Percentiles rank a stretch among this genome's conserved stretches.
These are phyloP conservation scores for Zaprionus ornatus DNA, from an alignment of 1,140 invertebrate genomes.

Conservation along the genomic window DNA sequence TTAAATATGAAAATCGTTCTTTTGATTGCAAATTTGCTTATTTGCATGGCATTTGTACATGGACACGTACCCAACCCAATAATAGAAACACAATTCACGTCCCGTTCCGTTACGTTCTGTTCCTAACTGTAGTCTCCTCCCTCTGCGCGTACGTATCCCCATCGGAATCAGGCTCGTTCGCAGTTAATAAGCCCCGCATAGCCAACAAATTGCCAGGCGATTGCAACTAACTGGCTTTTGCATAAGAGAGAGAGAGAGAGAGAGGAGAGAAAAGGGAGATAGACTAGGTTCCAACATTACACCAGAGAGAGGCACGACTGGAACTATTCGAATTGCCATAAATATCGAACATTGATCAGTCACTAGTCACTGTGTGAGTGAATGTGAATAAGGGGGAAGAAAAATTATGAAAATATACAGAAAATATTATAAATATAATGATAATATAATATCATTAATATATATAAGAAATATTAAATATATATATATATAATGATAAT, in stretches of 20 bases:
- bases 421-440: too few species aligned
- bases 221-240: slow-evolving; percentile 37
- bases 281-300: neutral
- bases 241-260: neutral
- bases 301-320: neutral
- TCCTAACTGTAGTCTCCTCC: neutral
- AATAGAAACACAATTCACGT: neutral
- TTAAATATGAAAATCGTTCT: slow-evolving; percentile 75
- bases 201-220: slow-evolving; percentile 63
- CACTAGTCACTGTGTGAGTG: neutral
- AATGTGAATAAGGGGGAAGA: too few species aligned
- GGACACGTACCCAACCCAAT: neutral
- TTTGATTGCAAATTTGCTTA: slow-evolving; percentile 72
- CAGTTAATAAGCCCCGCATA: slow-evolving; percentile 65
- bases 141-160: neutral
- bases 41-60: slow-evolving; percentile 61
- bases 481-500: too few species aligned
- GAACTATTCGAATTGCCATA: neutral
- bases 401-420: too few species aligned
- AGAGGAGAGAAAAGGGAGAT: neutral
- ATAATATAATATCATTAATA: too few species aligned
- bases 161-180: neutral
- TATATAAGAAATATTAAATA: too few species aligned
- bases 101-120: too few species aligned
- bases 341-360: neutral